Evolutionary conservation across 2,888 invertebrate genomes (phyloP).

Genomic region (Clepsis dumicolana): DNA sequence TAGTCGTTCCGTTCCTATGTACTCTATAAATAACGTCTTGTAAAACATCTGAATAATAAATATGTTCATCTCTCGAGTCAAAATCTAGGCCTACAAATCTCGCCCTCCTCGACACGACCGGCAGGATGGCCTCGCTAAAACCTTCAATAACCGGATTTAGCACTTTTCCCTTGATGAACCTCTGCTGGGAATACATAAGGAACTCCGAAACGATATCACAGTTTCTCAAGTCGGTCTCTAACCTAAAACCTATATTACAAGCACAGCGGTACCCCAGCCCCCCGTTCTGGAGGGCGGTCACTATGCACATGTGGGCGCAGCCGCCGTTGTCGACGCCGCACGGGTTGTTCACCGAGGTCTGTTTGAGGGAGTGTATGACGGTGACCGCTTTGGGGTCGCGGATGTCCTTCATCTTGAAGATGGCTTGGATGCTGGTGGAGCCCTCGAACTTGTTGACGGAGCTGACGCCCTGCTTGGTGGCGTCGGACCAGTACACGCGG

Average conservation of each 20-base stretch:
- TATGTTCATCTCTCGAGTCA: conserved; percentile 95
- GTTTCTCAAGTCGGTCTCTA: conserved; percentile 90
- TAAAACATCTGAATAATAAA: conserved; percentile 98
- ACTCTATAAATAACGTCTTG: conserved; percentile 97
- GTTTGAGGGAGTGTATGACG: conserved; percentile 92
- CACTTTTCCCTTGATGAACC: conserved; percentile 97
- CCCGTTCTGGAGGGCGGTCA: conserved; percentile 90
- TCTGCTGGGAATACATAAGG: conserved; percentile 97
- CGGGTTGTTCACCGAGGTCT: conserved; percentile 91
- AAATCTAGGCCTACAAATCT: conserved; percentile 98
- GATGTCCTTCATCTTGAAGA: conserved; percentile 93
- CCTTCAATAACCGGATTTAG: conserved; percentile 95
- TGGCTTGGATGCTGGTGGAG: conserved; percentile 91
- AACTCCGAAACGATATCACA: conserved; percentile 95
- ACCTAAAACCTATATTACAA: conserved; percentile 94
- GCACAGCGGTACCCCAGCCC: conserved; percentile 96
- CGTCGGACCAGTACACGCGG: conserved; percentile 96
- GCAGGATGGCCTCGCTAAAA: conserved; percentile 97
- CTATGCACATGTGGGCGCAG: conserved; percentile 97
- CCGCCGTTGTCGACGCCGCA: conserved; percentile 95
- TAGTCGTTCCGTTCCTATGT: conserved; percentile 91
- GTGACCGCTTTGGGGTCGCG: conserved; percentile 94
- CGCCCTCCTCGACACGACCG: conserved; percentile 96
- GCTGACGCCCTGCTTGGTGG: conserved; percentile 95
- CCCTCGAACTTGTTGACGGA: conserved; percentile 95